Base-by-base conservation (phyloP, 2,888 invertebrate genomes). In the Notocelia uddmanniana region DNA sequence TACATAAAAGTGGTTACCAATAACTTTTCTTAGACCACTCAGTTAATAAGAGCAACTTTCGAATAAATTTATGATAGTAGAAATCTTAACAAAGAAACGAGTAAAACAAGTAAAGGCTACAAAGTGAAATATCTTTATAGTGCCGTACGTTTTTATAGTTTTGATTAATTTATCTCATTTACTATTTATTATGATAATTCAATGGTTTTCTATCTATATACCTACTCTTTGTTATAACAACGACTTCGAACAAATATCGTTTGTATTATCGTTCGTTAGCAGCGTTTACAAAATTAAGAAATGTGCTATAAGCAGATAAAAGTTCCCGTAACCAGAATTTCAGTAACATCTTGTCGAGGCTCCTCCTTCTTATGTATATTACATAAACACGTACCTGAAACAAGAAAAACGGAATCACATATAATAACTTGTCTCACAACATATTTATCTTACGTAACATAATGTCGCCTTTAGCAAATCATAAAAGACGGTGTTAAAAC, bases 401-500 rank as follows among this genome's bases (percentile, higher is more conserved):
- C 67, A 68, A 31, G 31, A 31, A 68, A 57, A 62, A 62, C 37
- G 8, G 10, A 50, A 26, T 21, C 11, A 45, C 66, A 45, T 45
- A 67, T 34, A 71, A 60, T 21, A 63, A 68, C 21, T 31, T 37
- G 72, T 55, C 57, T 37, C 48, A 6, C 60, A 58, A 18, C 58
- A 45, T 60, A 34, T 26, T 68, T 45, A 45, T 60, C 41, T 50
- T 19, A 54, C 31, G 48, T 18, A 55, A 66, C 45, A 69, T 54
- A 45, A 69, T 34, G 52, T 21, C 59, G 41, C 66, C 45, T 72
- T 60, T 57, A 72, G 67, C 55, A 72, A 72, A 72, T 72, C 67
- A 72, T 72, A 68, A 72, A 72, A 57, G 18, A 48, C 34, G 48
- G 67, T 72, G 62, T 72, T 72, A 72, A 62, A 72, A 62, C 62